A percentile compares a stretch with the other conserved stretches of the same genome.
Evolutionary conservation across 2,113 vertebrate species (phyloP).

Genomic region (Lepidiolamprologus cunningtoni): DNA sequence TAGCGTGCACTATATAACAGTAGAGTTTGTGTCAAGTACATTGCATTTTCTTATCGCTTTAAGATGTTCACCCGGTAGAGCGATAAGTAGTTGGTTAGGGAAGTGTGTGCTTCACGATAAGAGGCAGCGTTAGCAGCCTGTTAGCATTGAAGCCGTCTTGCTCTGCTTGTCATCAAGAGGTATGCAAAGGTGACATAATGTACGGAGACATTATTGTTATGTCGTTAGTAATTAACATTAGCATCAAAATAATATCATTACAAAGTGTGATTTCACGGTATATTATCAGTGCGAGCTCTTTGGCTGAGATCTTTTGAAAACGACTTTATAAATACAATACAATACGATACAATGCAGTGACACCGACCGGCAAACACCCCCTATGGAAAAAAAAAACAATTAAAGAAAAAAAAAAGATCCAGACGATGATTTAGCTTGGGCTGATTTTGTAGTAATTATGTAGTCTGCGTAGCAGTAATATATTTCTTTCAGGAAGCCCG

Average conservation of each 20-base stretch:
- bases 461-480: neutral
- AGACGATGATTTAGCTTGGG: neutral
- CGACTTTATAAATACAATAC: neutral
- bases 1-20: neutral
- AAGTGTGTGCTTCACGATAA: constrained; percentile 44
- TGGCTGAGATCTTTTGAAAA: neutral
- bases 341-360: neutral
- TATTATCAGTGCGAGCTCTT: neutral
- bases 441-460: neutral
- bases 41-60: neutral
- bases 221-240: neutral
- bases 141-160: neutral
- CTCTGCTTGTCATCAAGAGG: neutral
- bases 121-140: neutral
- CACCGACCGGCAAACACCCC: neutral
- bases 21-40: neutral
- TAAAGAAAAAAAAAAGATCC: neutral
- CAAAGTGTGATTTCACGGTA: neutral
- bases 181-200: neutral
- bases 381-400: neutral
- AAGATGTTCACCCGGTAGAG: neutral
- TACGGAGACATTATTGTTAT: neutral
- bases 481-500: neutral
- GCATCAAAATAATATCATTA: neutral
- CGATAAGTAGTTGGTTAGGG: constrained; percentile 29